Base-by-base conservation (phyloP, 2,113 vertebrate genomes). In the Gymnobelideus leadbeateri region DNA sequence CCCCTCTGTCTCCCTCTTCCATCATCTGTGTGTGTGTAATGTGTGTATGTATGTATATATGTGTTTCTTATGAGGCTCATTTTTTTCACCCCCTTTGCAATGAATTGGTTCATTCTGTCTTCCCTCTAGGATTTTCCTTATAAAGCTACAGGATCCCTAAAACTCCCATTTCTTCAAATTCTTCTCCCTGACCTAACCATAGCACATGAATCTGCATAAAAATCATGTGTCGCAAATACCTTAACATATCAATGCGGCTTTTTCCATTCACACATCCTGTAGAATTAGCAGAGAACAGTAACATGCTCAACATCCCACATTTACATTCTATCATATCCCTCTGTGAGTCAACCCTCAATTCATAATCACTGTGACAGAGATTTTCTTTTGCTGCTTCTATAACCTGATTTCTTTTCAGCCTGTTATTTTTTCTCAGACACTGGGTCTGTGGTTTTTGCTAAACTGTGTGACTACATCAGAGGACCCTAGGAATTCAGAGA, bases 401-500 rank as follows among this genome's bases (percentile, higher is more conserved):
- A 61, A n/a, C 0, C 43, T 92, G 53, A 94, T 92, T 94, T 96
- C 55, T 96, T 61, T 95, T 6, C 49, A 90, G 11, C 37, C 26
- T 96, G 55, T 91, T 31, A 31, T 55, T 94, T 95, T 68, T n/a
- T 51, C 92, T 90, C 31, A 90, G 57, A 26, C 46, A 9, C 43
- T 96, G 50, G 93, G 43, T 49, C 61, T n/a, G 3, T 53, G 28
- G 25, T 37, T 96, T 93, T 37, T 91, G 14, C n/a, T 93, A 93
- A 77, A 51, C 57, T 92, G 23, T 21, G 1, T 90, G 50, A 51
- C 95, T 95, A 61, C 46, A 93, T 96, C 92, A 61, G 37, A 93
- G 91, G 94, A 46, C 84, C 91, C 53, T 50, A 43, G 21, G 55
- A 94, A 84, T 90, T 95, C 68, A 96, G 93, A 97, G 53, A 54